phyloP scores from a whole-genome alignment of 2,797 vertebrate genomes.

The Xyrichtys novacula region DNA sequence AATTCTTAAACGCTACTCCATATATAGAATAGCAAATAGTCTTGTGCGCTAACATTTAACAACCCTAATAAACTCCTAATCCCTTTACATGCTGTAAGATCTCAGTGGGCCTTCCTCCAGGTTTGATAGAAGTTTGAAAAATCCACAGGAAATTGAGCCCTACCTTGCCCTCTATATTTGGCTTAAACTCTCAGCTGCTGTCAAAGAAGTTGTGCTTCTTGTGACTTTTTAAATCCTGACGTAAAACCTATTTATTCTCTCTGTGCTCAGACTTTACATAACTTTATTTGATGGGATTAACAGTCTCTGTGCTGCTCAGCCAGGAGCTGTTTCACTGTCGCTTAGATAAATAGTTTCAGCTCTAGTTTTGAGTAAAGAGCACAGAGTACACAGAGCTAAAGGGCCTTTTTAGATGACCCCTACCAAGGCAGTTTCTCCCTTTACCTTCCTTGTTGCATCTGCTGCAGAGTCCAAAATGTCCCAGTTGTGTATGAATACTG shows the following conservation, averaged over 20 bases:
- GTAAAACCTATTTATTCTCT: slow-evolving; percentile 38
- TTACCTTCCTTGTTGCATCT: too few species aligned
- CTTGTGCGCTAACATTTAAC: slow-evolving; percentile 6
- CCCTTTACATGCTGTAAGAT: slow-evolving; percentile 1
- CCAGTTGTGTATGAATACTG: too few species aligned
- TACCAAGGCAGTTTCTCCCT: too few species aligned
- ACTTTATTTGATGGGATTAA: slow-evolving; percentile 35
- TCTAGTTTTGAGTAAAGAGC: not conserved
- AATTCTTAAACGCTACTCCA: not conserved
- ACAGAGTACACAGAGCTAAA: too few species aligned
- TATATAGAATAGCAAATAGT: slow-evolving; percentile 4
- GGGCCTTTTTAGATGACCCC: too few species aligned
- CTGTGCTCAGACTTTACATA: slow-evolving; percentile 21
- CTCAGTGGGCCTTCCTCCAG: slow-evolving; percentile 4
- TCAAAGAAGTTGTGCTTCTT: slow-evolving; percentile 27
- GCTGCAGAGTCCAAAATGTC: too few species aligned
- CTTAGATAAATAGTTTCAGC: slow-evolving; percentile 1
- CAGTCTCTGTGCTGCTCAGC: slow-evolving; percentile 1
- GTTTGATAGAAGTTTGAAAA: slow-evolving; percentile 24
- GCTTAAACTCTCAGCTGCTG: slow-evolving; percentile 32
- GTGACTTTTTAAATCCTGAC: slow-evolving; percentile 47
- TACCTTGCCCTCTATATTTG: not conserved
- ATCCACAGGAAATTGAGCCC: slow-evolving; percentile 19
- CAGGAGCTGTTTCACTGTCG: slow-evolving; percentile 9
- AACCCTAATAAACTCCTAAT: slow-evolving; percentile 7